A percentile compares a stretch with the other conserved stretches of the same genome.
These are phyloP conservation scores for Hozukius guyotensis DNA, from an alignment of 2,797 vertebrate species.

Conservation along the genomic window DNA sequence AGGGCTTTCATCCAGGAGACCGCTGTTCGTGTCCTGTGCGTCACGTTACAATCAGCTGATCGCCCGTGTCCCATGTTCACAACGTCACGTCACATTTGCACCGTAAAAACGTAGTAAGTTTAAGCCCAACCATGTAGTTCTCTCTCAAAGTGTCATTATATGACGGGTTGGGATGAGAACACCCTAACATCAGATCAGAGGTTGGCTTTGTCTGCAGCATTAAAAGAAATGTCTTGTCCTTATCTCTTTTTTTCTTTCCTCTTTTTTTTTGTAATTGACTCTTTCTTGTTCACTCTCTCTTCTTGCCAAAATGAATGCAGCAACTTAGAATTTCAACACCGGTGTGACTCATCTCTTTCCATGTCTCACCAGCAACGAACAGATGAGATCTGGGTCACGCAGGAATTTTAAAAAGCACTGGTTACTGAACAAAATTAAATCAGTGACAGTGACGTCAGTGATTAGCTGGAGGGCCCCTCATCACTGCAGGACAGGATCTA, in stretches of 20 bases:
- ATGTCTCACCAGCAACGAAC: slow-evolving; percentile 5
- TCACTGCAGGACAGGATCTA: neutral
- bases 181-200: neutral
- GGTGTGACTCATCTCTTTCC: slow-evolving; percentile 14
- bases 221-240: neutral
- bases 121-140: too few relatives aligned
- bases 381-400: slow-evolving; percentile 41
- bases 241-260: neutral
- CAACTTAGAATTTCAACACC: neutral
- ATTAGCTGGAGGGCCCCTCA: neutral
- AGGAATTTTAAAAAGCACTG: slow-evolving; percentile 1
- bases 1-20: too few relatives aligned
- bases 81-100: too few relatives aligned
- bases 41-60: too few relatives aligned
- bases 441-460: neutral
- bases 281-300: neutral
- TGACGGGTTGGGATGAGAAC: too few relatives aligned
- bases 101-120: too few relatives aligned
- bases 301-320: slow-evolving; percentile 8
- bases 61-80: too few relatives aligned
- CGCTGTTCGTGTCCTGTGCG: too few relatives aligned
- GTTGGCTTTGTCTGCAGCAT: too few relatives aligned
- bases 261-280: too few relatives aligned
- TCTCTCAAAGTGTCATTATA: too few relatives aligned
- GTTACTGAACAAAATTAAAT: slow-evolving; percentile 12